Percentiles rank a stretch among this genome's conserved stretches.
These are phyloP conservation scores for Eunapius fragilis DNA, from an alignment of 37 sponge, comb jelly and placozoan species.

Conservation along the genomic window DNA sequence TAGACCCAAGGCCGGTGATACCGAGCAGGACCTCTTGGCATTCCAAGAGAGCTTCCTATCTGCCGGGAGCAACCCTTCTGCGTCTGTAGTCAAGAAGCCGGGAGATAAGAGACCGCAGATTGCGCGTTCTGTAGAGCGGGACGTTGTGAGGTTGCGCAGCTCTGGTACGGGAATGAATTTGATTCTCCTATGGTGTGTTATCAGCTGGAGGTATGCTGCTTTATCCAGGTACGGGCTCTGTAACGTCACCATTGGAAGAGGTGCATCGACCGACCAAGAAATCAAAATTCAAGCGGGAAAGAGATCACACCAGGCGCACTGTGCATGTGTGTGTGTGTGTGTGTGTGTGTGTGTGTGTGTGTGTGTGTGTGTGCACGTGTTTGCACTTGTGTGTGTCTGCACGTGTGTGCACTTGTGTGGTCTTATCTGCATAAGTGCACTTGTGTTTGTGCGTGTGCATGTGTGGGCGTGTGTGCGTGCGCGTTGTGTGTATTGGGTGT, in stretches of 20 bases:
- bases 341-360: not conserved
- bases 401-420: too few relatives aligned
- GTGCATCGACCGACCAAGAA: conserved; percentile 43
- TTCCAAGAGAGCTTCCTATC: conserved; percentile 72
- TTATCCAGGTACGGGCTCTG: not conserved
- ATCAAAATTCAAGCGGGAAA: conserved; percentile 60
- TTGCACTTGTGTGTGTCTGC: too few relatives aligned
- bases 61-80: conserved; percentile 53
- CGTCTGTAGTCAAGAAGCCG: conserved; percentile 16
- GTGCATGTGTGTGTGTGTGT: not conserved
- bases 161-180: conserved; percentile 22
- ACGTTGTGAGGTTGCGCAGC: conserved; percentile 28
- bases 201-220: not conserved
- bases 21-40: conserved; percentile 76
- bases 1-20: conserved; percentile 75
- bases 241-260: not conserved
- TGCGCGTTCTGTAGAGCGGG: conserved; percentile 2
- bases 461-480: not conserved
- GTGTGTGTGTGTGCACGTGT: not conserved
- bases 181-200: not conserved
- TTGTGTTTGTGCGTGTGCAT: not conserved
- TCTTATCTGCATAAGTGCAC: too few relatives aligned
- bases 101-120: conserved; percentile 43
- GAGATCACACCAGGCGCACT: not conserved
- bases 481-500: not conserved